phyloP scores from a whole-genome alignment of 2,797 vertebrate genomes.

The Enteromius viviparus region DNA sequence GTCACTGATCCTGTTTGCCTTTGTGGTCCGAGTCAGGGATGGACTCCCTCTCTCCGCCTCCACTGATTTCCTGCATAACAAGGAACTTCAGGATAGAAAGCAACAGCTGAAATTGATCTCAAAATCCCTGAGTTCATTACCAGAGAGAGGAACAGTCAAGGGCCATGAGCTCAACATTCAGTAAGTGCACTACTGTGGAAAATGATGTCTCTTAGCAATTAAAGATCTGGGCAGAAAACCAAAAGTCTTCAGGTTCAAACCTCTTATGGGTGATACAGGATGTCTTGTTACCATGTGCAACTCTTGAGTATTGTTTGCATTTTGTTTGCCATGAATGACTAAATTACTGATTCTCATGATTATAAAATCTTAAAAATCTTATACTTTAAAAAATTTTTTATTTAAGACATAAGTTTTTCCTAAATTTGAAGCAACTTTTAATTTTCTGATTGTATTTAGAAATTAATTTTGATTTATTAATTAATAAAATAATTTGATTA shows the following conservation, averaged over 20 bases:
- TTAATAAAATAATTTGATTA: too few relatives aligned
- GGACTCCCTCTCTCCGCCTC: slow-evolving; percentile 96
- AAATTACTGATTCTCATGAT: background rate
- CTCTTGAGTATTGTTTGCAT: background rate
- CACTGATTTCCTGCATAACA: slow-evolving; percentile 91
- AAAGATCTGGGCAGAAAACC: background rate
- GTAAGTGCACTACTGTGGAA: slow-evolving; percentile 74
- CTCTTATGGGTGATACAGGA: background rate
- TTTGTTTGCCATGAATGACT: background rate
- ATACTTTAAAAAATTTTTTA: background rate
- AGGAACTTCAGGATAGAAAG: slow-evolving; percentile 88
- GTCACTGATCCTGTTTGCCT: slow-evolving; percentile 96
- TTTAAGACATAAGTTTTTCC: background rate
- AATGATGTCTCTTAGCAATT: background rate
- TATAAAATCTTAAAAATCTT: background rate
- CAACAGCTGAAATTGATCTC: slow-evolving; percentile 86
- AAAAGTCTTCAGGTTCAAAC: background rate
- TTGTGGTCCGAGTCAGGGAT: slow-evolving; percentile 92
- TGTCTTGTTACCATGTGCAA: background rate
- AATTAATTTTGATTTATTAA: background rate
- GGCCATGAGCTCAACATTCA: slow-evolving; percentile 85
- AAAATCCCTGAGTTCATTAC: slow-evolving; percentile 75
- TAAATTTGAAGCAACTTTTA: background rate
- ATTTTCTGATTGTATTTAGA: background rate
- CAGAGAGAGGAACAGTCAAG: slow-evolving; percentile 82